These are phyloP conservation scores for Drosophila cognata DNA, from an alignment of 2,888 invertebrate genomes.

Conservation along the genomic window DNA sequence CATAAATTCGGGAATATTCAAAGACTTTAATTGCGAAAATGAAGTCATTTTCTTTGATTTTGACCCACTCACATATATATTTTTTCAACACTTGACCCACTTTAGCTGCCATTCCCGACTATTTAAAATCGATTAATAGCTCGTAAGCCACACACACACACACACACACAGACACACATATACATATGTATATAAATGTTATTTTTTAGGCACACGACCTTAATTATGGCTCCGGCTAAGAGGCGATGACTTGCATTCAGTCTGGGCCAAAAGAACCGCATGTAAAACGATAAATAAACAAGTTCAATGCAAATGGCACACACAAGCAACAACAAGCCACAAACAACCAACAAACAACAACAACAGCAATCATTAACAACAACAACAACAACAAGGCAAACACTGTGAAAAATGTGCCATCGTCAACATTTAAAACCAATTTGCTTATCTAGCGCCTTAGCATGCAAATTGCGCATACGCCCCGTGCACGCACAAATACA, in stretches of 20 bases:
- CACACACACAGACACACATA: neutral
- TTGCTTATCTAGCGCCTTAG: conserved; percentile 63
- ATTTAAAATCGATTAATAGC: conserved; percentile 31
- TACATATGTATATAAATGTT: neutral
- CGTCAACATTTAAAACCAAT: conserved; percentile 57
- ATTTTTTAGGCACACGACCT: conserved; percentile 61
- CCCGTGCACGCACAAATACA: conserved; percentile 46
- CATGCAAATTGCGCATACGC: conserved; percentile 79
- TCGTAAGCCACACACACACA: conserved; percentile 14
- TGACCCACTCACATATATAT: neutral
- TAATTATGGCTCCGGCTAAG: conserved; percentile 60
- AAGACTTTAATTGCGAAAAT: neutral
- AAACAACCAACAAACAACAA: neutral
- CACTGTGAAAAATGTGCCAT: conserved; percentile 51
- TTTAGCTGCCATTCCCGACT: conserved; percentile 1
- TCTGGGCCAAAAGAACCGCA: conserved; percentile 7
- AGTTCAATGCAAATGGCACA: conserved; percentile 73
- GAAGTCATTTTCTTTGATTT: neutral
- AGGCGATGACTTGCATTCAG: conserved; percentile 50
- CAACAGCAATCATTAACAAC: neutral
- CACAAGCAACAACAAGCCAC: conserved; percentile 13
- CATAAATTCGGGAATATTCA: neutral
- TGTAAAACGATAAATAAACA: conserved; percentile 46
- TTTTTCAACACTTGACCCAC: conserved; percentile 1
- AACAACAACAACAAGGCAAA: conserved; percentile 4